These are phyloP conservation scores for Whitmania pigra DNA, from an alignment of 1,140 invertebrate genomes.

Conservation along the genomic window DNA sequence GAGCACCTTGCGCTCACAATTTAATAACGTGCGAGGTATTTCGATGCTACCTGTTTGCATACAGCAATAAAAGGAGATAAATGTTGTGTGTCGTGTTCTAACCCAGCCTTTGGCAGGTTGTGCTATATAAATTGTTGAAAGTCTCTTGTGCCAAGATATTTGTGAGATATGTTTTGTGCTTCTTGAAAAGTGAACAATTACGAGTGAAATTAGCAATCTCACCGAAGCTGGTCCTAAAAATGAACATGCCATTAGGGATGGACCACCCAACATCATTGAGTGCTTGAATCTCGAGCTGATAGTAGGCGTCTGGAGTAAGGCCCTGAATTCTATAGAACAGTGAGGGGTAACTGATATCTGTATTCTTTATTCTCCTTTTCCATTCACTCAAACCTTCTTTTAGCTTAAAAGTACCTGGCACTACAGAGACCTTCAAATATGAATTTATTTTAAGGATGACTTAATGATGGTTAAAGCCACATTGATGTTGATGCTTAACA, in stretches of 20 bases:
- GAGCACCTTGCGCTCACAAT: too few relatives aligned
- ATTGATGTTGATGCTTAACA: too few relatives aligned
- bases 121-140: too few relatives aligned
- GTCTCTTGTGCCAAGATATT: background rate
- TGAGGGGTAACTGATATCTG: constrained; percentile 17
- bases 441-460: too few relatives aligned
- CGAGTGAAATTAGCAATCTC: background rate
- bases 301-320: constrained; percentile 60
- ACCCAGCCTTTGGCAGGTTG: background rate
- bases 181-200: too few relatives aligned
- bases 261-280: constrained; percentile 72
- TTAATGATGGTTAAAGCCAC: too few relatives aligned
- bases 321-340: constrained; percentile 43
- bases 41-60: background rate
- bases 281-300: constrained; percentile 66
- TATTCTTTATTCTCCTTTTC: constrained; percentile 3
- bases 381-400: constrained; percentile 17
- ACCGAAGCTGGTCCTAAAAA: constrained; percentile 69
- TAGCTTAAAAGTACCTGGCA: constrained; percentile 12
- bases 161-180: too few relatives aligned
- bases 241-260: constrained; percentile 52
- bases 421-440: constrained; percentile 1
- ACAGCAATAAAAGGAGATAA: background rate
- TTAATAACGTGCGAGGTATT: too few relatives aligned
- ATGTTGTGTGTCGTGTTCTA: background rate